Conservation (phyloP, 37 sponge, comb jelly and placozoan genomes). For the Cladorhizidae sp. region DNA sequence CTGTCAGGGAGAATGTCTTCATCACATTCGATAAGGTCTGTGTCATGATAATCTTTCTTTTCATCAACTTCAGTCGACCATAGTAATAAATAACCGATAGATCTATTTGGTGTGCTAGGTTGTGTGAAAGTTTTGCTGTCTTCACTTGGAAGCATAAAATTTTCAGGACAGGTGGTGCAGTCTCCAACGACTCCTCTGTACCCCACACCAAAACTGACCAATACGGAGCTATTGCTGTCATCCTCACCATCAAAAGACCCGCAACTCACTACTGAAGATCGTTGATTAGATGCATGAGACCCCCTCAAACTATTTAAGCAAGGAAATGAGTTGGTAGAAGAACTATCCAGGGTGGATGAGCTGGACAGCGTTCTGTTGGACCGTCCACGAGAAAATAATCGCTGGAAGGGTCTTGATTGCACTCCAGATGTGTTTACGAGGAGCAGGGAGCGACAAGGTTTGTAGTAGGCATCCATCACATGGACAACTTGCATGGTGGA, state of each 20-base stretch:
- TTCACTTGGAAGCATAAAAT: conserved; percentile 30
- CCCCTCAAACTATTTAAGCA: not conserved
- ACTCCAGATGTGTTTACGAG: not conserved
- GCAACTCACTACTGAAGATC: not conserved
- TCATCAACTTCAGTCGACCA: conserved; percentile 31
- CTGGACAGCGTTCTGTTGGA: not conserved
- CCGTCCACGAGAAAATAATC: conserved; percentile 14
- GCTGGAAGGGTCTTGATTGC: conserved; percentile 1
- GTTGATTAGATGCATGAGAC: too few relatives aligned
- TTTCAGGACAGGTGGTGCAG: conserved; percentile 5
- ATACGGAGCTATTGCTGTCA: not conserved
- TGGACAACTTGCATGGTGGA: conserved; percentile 1
- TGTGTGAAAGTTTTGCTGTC: not conserved
- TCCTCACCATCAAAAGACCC: too few relatives aligned
- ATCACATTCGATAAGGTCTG: not conserved
- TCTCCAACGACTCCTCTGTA: conserved; percentile 39
- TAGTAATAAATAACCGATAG: conserved; percentile 10
- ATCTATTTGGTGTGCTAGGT: not conserved
- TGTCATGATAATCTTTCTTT: not conserved
- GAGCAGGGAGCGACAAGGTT: conserved; percentile 26
- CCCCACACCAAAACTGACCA: conserved; percentile 46
- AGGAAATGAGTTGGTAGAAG: not conserved
- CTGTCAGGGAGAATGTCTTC: not conserved
- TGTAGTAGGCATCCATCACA: conserved; percentile 20
- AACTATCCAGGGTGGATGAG: too few relatives aligned